Percentiles rank a stretch among this genome's conserved stretches.
Conservation (phyloP, 1,140 invertebrate genomes). For the Drosophila gunungcola region DNA sequence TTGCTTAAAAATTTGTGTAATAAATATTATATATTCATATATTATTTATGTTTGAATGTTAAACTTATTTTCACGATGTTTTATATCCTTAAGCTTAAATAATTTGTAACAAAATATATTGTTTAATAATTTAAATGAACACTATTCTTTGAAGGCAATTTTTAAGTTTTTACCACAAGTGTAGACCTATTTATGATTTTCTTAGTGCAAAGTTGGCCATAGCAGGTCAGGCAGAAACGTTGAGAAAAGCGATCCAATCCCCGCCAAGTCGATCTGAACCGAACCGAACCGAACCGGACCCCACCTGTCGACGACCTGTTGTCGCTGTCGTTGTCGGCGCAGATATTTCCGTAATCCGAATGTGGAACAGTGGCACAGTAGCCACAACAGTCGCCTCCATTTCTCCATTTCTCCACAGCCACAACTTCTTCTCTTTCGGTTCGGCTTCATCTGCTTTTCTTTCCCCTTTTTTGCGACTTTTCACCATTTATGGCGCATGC, state of each 20-base stretch:
- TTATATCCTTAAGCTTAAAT: too few relatives aligned
- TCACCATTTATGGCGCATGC: conserved; percentile 49
- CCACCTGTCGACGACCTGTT: conserved; percentile 65
- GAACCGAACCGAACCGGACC: conserved; percentile 49
- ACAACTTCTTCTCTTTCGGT: background rate
- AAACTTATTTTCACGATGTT: too few relatives aligned
- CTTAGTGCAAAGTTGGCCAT: conserved; percentile 14
- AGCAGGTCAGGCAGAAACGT: conserved; percentile 47
- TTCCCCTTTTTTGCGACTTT: conserved; percentile 21
- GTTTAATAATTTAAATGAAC: too few relatives aligned
- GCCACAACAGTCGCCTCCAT: conserved; percentile 32
- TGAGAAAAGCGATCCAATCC: conserved; percentile 62
- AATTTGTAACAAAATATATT: too few relatives aligned
- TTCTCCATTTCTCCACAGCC: background rate
- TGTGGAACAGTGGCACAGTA: conserved; percentile 80
- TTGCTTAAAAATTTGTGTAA: too few relatives aligned
- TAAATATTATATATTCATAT: too few relatives aligned
- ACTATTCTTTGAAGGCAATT: too few relatives aligned
- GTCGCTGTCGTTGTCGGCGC: conserved; percentile 21
- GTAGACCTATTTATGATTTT: background rate
- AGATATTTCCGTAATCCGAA: conserved; percentile 78
- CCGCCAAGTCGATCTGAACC: conserved; percentile 20
- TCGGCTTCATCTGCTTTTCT: conserved; percentile 10
- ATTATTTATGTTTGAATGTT: too few relatives aligned
- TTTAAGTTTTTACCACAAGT: too few relatives aligned